Conservation (phyloP, 2,113 vertebrate genomes). For the Centropristis striata region DNA sequence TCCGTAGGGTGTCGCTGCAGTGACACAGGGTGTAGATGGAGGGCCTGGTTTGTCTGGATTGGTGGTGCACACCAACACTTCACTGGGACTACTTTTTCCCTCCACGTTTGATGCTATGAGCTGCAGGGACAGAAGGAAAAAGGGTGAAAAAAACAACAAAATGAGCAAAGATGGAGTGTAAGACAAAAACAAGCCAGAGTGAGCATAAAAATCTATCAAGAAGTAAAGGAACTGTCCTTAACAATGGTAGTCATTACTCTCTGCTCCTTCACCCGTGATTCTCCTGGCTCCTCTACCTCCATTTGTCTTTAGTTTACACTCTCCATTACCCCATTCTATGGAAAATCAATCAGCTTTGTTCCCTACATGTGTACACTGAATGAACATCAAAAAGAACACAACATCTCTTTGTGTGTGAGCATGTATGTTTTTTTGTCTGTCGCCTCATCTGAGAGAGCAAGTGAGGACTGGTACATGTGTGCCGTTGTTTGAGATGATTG, state of each 20-base stretch:
- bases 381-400: neutral
- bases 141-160: neutral
- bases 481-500: slow-evolving; percentile 22
- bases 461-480: neutral
- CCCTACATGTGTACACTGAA: neutral
- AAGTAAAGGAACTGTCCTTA: slow-evolving; percentile 25
- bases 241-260: slow-evolving; percentile 35
- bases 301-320: slow-evolving; percentile 26
- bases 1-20: slow-evolving; percentile 88
- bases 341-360: slow-evolving; percentile 31
- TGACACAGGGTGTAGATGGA: slow-evolving; percentile 89
- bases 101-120: slow-evolving; percentile 94
- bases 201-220: slow-evolving; percentile 42
- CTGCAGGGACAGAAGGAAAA: slow-evolving; percentile 72
- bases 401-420: neutral
- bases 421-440: neutral
- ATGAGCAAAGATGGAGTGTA: neutral
- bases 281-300: slow-evolving; percentile 2
- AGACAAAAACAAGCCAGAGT: neutral
- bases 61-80: slow-evolving; percentile 95
- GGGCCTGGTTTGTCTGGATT: slow-evolving; percentile 96
- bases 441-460: neutral
- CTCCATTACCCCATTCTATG: slow-evolving; percentile 6
- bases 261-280: slow-evolving; percentile 1
- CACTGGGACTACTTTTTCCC: slow-evolving; percentile 95